Percentiles rank a stretch among this genome's conserved stretches.
These are phyloP conservation scores for Cottoperca gobio DNA, from an alignment of 2,797 vertebrate species.

Conservation along the genomic window DNA sequence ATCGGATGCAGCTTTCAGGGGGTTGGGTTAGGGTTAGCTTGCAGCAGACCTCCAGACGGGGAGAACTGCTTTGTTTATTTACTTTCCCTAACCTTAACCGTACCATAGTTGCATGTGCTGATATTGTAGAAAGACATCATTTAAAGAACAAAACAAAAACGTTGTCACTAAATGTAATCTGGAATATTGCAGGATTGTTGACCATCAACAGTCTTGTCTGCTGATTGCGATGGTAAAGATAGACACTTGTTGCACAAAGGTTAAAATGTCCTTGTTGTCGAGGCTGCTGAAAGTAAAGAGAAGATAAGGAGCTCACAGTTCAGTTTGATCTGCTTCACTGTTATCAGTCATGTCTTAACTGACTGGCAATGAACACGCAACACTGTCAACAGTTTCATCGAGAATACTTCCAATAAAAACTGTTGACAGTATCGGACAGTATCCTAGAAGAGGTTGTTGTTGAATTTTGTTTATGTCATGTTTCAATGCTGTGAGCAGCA, in stretches of 20 bases:
- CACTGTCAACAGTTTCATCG: background rate
- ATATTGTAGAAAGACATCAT: background rate
- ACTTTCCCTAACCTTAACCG: too few relatives aligned
- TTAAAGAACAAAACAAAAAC: background rate
- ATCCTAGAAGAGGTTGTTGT: too few relatives aligned
- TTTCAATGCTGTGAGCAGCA: too few relatives aligned
- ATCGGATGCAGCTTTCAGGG: too few relatives aligned
- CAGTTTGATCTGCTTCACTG: background rate
- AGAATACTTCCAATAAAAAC: background rate
- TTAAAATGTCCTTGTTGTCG: background rate
- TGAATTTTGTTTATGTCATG: too few relatives aligned
- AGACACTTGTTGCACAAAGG: background rate
- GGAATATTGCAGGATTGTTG: background rate
- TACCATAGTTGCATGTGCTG: background rate
- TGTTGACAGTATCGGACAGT: too few relatives aligned
- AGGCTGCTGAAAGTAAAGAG: background rate
- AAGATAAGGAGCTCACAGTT: conserved; percentile 8
- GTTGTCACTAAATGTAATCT: background rate
- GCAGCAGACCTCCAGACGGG: too few relatives aligned
- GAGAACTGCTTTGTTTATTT: too few relatives aligned
- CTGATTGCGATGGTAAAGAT: background rate
- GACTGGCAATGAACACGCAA: background rate
- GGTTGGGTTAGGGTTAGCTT: too few relatives aligned
- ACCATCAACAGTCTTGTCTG: background rate
- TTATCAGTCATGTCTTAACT: conserved; percentile 3